A percentile compares a stretch with the other conserved stretches of the same genome.
phyloP scores from a whole-genome alignment of 2,113 vertebrate genomes.

The Synodontis membranacea region DNA sequence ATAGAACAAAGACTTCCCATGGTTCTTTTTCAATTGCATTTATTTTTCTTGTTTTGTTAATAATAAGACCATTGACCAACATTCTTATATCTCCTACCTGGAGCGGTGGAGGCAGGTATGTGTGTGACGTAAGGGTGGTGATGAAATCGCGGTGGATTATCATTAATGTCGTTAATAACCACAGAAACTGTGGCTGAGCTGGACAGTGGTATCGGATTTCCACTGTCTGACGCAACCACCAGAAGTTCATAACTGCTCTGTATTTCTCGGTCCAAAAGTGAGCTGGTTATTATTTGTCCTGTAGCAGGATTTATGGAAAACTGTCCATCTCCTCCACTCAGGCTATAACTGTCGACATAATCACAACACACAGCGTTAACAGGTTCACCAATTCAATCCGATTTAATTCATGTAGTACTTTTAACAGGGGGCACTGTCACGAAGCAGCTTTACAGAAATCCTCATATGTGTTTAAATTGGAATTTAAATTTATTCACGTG shows the following conservation, averaged over 20 bases:
- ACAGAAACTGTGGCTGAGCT: conserved; percentile 90
- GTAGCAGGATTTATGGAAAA: conserved; percentile 98
- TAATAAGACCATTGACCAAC: neutral
- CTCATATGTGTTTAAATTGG: neutral
- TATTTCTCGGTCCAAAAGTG: conserved; percentile 85
- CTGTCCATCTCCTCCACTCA: conserved; percentile 86
- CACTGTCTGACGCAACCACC: conserved; percentile 86
- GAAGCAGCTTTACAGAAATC: neutral
- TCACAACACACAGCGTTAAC: neutral
- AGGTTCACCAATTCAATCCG: neutral
- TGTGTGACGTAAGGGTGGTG: conserved; percentile 98
- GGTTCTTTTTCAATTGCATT: neutral
- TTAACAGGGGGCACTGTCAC: neutral
- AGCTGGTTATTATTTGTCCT: conserved; percentile 94
- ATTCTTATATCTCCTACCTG: conserved; percentile 75
- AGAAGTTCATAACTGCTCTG: conserved; percentile 86
- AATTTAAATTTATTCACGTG: neutral
- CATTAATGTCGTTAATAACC: conserved; percentile 86
- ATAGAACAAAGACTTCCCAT: neutral
- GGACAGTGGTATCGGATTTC: conserved; percentile 80
- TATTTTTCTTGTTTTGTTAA: neutral
- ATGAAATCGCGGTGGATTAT: conserved; percentile 94
- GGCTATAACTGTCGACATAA: conserved; percentile 80
- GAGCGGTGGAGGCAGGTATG: conserved; percentile 80
- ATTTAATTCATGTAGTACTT: neutral